Conservation (phyloP, 2,113 vertebrate species). For the Nothobranchius kuhntae region DNA sequence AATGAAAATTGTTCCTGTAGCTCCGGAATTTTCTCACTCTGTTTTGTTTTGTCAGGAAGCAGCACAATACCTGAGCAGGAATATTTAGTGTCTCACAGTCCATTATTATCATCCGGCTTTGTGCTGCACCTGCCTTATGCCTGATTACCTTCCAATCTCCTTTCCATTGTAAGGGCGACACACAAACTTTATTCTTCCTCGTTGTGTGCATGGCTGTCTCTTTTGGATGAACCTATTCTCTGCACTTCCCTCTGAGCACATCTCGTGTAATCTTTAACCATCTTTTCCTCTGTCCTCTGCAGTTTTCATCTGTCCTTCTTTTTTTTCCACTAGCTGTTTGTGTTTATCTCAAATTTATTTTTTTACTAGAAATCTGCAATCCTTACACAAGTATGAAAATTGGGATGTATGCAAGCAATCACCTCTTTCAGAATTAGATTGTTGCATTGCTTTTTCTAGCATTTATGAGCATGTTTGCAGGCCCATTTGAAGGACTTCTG, state of each 20-base stretch:
- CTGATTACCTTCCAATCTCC: constrained; percentile 45
- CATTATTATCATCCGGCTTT: constrained; percentile 37
- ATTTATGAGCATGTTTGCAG: no score
- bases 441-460: no score
- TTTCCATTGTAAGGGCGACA: constrained; percentile 31
- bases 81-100: constrained; percentile 23
- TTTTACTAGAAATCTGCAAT: constrained; percentile 8
- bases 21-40: not conserved
- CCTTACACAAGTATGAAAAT: constrained; percentile 11
- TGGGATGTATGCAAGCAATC: constrained; percentile 22
- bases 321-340: no score
- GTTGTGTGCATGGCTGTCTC: not conserved
- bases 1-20: not conserved
- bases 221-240: not conserved
- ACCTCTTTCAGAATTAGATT: no score
- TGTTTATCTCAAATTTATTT: not conserved
- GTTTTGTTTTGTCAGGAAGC: constrained; percentile 9
- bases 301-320: not conserved
- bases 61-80: constrained; percentile 7
- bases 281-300: not conserved
- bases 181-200: constrained; percentile 4
- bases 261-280: constrained; percentile 5
- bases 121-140: constrained; percentile 38
- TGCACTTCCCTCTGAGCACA: not conserved
- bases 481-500: no score